Base-by-base conservation (phyloP, 2,888 invertebrate species). In the Leptinotarsa peninsularis region DNA sequence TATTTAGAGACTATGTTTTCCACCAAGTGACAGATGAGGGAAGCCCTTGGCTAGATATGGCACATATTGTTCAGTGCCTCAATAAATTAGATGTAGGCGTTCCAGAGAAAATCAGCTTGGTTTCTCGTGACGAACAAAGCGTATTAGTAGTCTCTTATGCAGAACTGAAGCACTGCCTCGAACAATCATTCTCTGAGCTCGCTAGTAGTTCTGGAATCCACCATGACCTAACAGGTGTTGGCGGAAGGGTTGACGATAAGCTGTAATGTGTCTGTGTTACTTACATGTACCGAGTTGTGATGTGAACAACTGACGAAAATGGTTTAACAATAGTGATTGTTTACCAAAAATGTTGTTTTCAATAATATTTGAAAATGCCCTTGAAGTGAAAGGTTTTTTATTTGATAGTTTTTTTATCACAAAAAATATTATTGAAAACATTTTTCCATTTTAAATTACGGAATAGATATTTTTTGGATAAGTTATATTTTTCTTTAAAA, bases 1-100 rank as follows among this genome's bases (percentile, higher is more conserved):
- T 99, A 87, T 99, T 98, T 91, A 92, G 99, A 78, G 99, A 99
- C 90, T 98, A 97, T 88, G 91, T 99, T 84, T 99, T 99, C 90
- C 99, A 99, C 90, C 95, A 98, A 88, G 96, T 98, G 79, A 93
- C 94, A 18, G 94, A 94, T 78, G 97, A 98, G 84, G 98, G 98
- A 10, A 91, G 94, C 80, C 98, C 99, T 1, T 99, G 98, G 97
- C 88, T 99, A 77, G 99, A 99, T 90, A 94, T 98, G 92, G 95
- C 98, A 71, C 99, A 99, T 86, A 93, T 99, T 80, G 93, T 97
- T 67, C 94, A 96, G 87, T 96, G 95, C 89, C 93, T 99, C 80
- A 99, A 99, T 89, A 97, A 98, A 87, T 90, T 97, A 75, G 96
- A 97, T 86, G 92, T 94, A 66, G 96, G 96, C 76, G 93, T 93